These are phyloP conservation scores for Sericinus montela DNA, from an alignment of 2,888 invertebrate species.

Conservation along the genomic window DNA sequence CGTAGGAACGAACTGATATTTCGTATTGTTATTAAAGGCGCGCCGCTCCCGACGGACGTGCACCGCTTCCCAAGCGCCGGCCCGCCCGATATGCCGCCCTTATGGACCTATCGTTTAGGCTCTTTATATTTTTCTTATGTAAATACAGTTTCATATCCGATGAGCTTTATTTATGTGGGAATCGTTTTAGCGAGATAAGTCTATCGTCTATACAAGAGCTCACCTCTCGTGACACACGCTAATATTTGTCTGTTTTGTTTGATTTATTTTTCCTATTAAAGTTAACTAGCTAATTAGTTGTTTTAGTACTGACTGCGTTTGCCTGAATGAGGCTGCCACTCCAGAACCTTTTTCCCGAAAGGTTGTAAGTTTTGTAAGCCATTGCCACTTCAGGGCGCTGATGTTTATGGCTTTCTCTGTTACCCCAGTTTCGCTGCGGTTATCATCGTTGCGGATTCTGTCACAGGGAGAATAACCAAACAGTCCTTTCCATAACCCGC, in stretches of 20 bases:
- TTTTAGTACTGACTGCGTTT: too few relatives aligned
- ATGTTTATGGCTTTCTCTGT: too few relatives aligned
- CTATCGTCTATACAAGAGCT: slow-evolving; percentile 63
- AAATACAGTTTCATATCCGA: slow-evolving; percentile 78
- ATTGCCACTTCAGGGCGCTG: too few relatives aligned
- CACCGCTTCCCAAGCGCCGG: slow-evolving; percentile 48
- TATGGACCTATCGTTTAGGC: slow-evolving; percentile 76
- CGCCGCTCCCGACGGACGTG: slow-evolving; percentile 64
- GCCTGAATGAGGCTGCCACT: too few relatives aligned
- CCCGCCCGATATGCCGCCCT: slow-evolving; percentile 62
- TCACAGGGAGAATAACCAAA: too few relatives aligned
- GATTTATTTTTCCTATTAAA: not conserved
- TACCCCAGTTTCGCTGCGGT: too few relatives aligned
- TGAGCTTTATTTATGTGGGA: slow-evolving; percentile 80
- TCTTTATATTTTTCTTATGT: slow-evolving; percentile 79
- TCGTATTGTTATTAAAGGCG: slow-evolving; percentile 78
- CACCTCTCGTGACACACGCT: slow-evolving; percentile 65
- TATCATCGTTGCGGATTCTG: too few relatives aligned
- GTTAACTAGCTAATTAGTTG: too few relatives aligned
- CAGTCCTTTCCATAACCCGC: too few relatives aligned
- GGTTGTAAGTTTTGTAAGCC: too few relatives aligned
- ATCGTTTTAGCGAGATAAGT: slow-evolving; percentile 78
- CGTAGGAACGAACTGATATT: slow-evolving; percentile 79
- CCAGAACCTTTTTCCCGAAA: too few relatives aligned
- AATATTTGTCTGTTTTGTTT: slow-evolving; percentile 38